Conservation (phyloP, 2,888 invertebrate genomes). For the Lomographa bimaculata region DNA sequence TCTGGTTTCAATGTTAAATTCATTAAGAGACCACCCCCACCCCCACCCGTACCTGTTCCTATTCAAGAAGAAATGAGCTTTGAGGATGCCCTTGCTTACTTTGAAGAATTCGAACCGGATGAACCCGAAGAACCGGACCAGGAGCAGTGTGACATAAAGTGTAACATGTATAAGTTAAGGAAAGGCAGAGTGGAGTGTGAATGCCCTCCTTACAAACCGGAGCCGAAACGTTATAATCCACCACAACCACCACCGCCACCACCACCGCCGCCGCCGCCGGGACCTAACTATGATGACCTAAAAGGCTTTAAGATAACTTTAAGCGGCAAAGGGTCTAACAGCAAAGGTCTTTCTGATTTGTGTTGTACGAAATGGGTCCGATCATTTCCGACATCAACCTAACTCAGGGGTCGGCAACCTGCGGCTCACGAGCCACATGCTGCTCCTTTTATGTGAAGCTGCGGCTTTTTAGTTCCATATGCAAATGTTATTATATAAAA, state of each 20-base stretch:
- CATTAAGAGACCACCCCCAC: slow-evolving; percentile 24
- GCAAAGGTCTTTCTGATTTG: slow-evolving; percentile 47
- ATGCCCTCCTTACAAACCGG: slow-evolving; percentile 43
- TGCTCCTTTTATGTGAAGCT: no score
- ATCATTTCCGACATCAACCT: no score
- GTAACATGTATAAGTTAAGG: slow-evolving; percentile 1
- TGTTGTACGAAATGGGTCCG: slow-evolving; percentile 11
- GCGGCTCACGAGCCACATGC: no score
- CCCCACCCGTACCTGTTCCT: no score
- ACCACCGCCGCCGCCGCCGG: not conserved
- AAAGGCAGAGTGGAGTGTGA: slow-evolving; percentile 32
- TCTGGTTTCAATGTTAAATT: slow-evolving; percentile 52
- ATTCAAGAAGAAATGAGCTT: slow-evolving; percentile 42
- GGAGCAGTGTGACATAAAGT: slow-evolving; percentile 14
- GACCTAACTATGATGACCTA: slow-evolving; percentile 14
- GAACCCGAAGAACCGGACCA: slow-evolving; percentile 19
- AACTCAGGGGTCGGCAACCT: no score
- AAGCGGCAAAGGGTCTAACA: slow-evolving; percentile 48
- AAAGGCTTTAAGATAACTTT: slow-evolving; percentile 46
- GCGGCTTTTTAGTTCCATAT: no score
- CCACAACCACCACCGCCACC: no score
- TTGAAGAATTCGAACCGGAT: slow-evolving; percentile 25
- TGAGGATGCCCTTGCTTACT: slow-evolving; percentile 46
- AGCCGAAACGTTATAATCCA: no score
- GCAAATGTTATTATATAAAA: no score